Conservation (phyloP, 2,113 vertebrate species). For the Oreochromis tanganicae region DNA sequence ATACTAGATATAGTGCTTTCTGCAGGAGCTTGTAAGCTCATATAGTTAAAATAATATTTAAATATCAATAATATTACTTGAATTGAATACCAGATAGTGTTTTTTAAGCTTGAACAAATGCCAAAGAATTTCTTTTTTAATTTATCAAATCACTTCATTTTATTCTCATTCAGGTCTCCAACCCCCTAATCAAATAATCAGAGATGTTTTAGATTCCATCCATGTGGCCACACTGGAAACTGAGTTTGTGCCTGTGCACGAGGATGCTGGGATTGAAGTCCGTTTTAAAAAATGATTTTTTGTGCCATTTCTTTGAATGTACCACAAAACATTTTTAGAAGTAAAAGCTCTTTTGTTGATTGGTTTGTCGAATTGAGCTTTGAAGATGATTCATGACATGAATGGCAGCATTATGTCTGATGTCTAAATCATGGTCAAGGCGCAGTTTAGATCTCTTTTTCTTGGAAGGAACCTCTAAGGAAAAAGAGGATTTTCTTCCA, state of each 20-base stretch:
- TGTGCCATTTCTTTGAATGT: neutral
- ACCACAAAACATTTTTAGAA: neutral
- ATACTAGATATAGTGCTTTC: fast-evolving
- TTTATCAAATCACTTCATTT: neutral
- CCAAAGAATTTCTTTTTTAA: neutral
- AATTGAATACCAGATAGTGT: neutral
- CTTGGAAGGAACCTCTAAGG: slow-evolving; percentile 2
- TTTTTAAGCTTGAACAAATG: neutral
- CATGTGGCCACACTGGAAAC: neutral
- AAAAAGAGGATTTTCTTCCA: slow-evolving; percentile 9
- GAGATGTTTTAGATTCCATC: fast-evolving
- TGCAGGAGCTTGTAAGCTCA: neutral
- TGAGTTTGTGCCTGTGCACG: neutral
- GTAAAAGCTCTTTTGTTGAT: neutral
- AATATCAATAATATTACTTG: neutral
- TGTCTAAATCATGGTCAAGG: neutral
- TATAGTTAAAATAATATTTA: neutral
- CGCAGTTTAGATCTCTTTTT: neutral
- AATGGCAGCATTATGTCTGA: neutral
- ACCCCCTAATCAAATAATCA: neutral
- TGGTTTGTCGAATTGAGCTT: neutral
- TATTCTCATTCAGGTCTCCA: neutral
- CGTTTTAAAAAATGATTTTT: fast-evolving
- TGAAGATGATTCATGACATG: neutral
- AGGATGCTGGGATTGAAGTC: fast-evolving